Percentiles rank a stretch among this genome's conserved stretches.
Conservation (phyloP, 2,797 vertebrate species). For the Psittacula echo region DNA sequence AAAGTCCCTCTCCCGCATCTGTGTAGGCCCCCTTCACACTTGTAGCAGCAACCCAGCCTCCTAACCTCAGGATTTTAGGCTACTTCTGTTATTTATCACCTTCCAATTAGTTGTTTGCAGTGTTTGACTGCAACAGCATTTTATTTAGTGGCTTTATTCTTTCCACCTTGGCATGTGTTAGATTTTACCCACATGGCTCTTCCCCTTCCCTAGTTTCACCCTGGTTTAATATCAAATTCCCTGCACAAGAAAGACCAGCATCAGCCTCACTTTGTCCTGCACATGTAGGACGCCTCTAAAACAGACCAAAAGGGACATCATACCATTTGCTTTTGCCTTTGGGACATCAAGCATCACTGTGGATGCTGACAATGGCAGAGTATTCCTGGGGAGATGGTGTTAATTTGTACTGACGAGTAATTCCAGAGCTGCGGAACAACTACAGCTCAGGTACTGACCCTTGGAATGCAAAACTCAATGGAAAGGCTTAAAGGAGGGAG, state of each 20-base stretch:
- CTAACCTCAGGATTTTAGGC: not conserved
- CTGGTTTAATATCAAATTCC: not conserved
- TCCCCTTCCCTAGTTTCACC: not conserved
- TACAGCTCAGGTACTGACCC: not conserved
- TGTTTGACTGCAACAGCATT: not conserved
- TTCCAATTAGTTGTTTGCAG: not conserved
- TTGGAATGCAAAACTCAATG: not conserved
- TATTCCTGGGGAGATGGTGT: not conserved
- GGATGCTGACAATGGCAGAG: not conserved
- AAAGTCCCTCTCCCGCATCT: not conserved
- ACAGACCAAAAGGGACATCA: not conserved
- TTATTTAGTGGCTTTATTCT: not conserved
- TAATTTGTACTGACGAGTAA: not conserved
- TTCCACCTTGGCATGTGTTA: not conserved
- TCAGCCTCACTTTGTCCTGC: not conserved
- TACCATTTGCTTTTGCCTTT: not conserved
- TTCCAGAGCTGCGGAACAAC: not conserved
- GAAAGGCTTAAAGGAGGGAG: not conserved
- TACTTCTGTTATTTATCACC: not conserved
- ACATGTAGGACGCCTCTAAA: not conserved
- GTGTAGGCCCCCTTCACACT: accelerated
- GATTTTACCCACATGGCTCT: not conserved
- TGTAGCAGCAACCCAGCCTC: not conserved
- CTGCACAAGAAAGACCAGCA: accelerated
- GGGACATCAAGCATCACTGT: not conserved